Evolutionary conservation across 1,140 invertebrate species (phyloP), one percentile per base, ranked within the genome.

Genomic region (Dendrolimus punctatus): DNA sequence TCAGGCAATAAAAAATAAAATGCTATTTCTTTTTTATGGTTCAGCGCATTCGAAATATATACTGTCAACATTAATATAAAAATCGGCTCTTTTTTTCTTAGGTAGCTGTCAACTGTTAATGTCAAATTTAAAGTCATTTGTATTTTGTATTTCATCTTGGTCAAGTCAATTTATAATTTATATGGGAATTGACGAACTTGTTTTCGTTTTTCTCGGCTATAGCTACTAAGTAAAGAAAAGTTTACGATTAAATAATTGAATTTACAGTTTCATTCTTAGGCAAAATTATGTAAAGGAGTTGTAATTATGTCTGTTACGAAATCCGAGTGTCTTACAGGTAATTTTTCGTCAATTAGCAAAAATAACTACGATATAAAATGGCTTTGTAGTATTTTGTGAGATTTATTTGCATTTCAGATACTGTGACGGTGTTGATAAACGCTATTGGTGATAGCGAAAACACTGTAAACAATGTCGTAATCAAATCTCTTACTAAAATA

Each of bases 401-500:
- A 46, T 59, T n/a, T 57, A 53, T 55, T 58, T 64, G 46, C 39
- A 49, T 71, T 83, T 70, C 70, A 88, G 85, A 84, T 51, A 81
- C 82, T 6, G 74, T 88, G 51, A 76, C 66, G 42, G 77, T 83
- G 51, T 64, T 88, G 57, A 76, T 88, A 63, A 78, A 85, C 60
- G 79, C 84, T 46, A 60, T 77, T 49, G 76, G 79, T 39, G 86
- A 88, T 71, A 85, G 58, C 55, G 81, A 87, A 47, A 84, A 87
- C 51, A 66, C 73, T 8, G 87, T 88, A 9, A 88, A 84, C 62
- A 82, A 86, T 57, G 74, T 79, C 45, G 71, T 88, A 51, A 85
- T 86, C 51, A 88, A 87, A 64, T 87, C 87, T 6, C 59, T 88
- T 5, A 76, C 79, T 36, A 87, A 87, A 68, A 83, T 88, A 71